These are phyloP conservation scores for Drosophila colorata DNA, from an alignment of 2,888 invertebrate species.

Conservation along the genomic window DNA sequence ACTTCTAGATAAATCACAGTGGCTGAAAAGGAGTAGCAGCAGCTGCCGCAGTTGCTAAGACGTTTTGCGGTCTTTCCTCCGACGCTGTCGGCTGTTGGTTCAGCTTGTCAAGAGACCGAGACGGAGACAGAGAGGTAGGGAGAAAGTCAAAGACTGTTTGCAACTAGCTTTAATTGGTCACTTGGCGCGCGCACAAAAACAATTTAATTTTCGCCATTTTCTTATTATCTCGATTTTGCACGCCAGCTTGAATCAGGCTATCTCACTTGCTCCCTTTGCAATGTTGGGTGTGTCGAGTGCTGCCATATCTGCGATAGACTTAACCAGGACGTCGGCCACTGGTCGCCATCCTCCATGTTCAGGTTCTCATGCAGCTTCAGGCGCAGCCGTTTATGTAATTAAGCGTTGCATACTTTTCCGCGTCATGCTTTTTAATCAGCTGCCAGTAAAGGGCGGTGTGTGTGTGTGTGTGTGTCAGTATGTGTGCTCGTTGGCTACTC, in stretches of 20 bases:
- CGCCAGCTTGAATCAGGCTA: constrained; percentile 33
- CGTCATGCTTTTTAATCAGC: constrained; percentile 63
- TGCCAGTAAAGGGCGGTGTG: constrained; percentile 28
- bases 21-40: constrained; percentile 39
- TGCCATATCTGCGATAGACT: constrained; percentile 26
- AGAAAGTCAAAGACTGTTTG: constrained; percentile 59
- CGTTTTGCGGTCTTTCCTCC: constrained; percentile 16
- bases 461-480: constrained; percentile 1
- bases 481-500: constrained; percentile 13
- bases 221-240: constrained; percentile 78
- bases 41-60: constrained; percentile 17
- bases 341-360: constrained; percentile 30
- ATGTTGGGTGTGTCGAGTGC: constrained; percentile 18
- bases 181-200: constrained; percentile 75
- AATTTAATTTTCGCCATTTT: constrained; percentile 80
- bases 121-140: neutral
- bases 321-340: constrained; percentile 19
- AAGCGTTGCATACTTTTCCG: constrained; percentile 68
- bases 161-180: constrained; percentile 75
- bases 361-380: constrained; percentile 31
- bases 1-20: constrained; percentile 55
- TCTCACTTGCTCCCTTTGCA: neutral
- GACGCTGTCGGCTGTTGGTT: constrained; percentile 30
- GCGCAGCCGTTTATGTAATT: constrained; percentile 72
- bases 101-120: constrained; percentile 22